phyloP scores from a whole-genome alignment of 2,888 invertebrate genomes.

The Minunthozetes semirufus region DNA sequence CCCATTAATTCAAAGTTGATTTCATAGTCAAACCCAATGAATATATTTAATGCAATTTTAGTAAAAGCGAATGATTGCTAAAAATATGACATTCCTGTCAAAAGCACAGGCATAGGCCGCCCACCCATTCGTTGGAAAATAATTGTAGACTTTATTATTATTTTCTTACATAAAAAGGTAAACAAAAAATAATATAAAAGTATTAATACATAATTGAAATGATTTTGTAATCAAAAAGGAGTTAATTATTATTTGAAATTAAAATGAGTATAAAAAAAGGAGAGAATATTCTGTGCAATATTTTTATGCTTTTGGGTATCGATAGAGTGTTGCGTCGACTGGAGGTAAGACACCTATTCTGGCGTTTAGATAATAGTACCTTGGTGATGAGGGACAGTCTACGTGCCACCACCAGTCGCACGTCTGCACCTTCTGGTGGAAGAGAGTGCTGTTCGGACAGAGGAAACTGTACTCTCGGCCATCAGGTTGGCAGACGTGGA shows the following conservation, averaged over 20 bases:
- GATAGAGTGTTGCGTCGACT: slow-evolving; percentile 24
- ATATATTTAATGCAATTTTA: not conserved
- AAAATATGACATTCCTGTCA: not conserved
- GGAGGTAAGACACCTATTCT: slow-evolving; percentile 34
- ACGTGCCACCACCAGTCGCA: slow-evolving; percentile 38
- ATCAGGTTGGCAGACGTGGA: slow-evolving; percentile 36
- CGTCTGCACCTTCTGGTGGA: slow-evolving; percentile 36
- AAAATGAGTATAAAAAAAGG: not conserved
- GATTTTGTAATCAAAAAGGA: too few relatives aligned
- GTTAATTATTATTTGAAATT: not conserved
- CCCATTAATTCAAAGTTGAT: not conserved
- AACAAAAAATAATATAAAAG: not conserved
- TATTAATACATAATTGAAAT: not conserved
- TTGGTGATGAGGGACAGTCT: slow-evolving; percentile 27
- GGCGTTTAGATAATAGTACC: slow-evolving; percentile 32
- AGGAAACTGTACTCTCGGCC: slow-evolving; percentile 37
- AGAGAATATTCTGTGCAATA: not conserved
- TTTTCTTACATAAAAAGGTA: not conserved
- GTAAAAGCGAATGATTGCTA: not conserved
- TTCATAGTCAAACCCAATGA: not conserved
- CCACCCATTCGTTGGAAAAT: not conserved
- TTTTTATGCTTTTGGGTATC: slow-evolving; percentile 8
- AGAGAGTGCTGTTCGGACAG: slow-evolving; percentile 37
- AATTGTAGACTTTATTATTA: not conserved
- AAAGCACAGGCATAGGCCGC: not conserved